Conservation (phyloP, 2,888 invertebrate species). For the Ochropleura plecta region DNA sequence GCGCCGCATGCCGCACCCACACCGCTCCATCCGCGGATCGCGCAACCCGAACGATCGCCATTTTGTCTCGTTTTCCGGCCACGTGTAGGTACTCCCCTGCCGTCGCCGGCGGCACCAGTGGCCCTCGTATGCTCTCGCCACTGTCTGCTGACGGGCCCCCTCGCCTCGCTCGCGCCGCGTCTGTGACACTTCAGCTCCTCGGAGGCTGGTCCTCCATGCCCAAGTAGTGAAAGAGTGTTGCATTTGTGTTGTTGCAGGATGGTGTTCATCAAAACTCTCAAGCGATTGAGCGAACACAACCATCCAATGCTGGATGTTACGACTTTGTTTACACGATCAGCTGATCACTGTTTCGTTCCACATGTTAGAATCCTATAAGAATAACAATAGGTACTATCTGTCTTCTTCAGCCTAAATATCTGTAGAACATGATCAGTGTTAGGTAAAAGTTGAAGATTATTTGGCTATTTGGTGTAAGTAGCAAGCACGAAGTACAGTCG, state of each 20-base stretch:
- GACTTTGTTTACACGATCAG: slow-evolving; percentile 89
- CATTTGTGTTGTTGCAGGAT: slow-evolving; percentile 58
- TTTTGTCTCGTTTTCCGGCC: slow-evolving; percentile 86
- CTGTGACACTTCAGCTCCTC: slow-evolving; percentile 40
- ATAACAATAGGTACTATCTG: slow-evolving; percentile 53
- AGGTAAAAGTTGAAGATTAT: slow-evolving; percentile 39
- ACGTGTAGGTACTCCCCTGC: slow-evolving; percentile 81
- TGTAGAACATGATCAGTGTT: slow-evolving; percentile 28
- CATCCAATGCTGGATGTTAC: slow-evolving; percentile 60
- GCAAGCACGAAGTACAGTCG: slow-evolving; percentile 42
- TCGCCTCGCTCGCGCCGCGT: slow-evolving; percentile 35
- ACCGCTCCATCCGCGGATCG: slow-evolving; percentile 72
- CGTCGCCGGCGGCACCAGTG: slow-evolving; percentile 72
- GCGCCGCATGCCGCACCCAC: slow-evolving; percentile 80
- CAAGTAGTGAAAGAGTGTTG: slow-evolving; percentile 53
- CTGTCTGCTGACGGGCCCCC: slow-evolving; percentile 66
- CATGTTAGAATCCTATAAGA: slow-evolving; percentile 80
- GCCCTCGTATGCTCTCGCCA: slow-evolving; percentile 81
- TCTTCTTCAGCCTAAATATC: slow-evolving; percentile 28
- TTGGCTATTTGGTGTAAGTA: slow-evolving; percentile 45
- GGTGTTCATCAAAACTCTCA: slow-evolving; percentile 45
- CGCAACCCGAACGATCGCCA: slow-evolving; percentile 81
- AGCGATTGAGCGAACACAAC: slow-evolving; percentile 47
- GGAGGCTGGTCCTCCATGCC: slow-evolving; percentile 36
- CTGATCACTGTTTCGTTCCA: slow-evolving; percentile 80